These are phyloP conservation scores for Hetaerina americana DNA, from an alignment of 1,140 invertebrate species.

Conservation along the genomic window DNA sequence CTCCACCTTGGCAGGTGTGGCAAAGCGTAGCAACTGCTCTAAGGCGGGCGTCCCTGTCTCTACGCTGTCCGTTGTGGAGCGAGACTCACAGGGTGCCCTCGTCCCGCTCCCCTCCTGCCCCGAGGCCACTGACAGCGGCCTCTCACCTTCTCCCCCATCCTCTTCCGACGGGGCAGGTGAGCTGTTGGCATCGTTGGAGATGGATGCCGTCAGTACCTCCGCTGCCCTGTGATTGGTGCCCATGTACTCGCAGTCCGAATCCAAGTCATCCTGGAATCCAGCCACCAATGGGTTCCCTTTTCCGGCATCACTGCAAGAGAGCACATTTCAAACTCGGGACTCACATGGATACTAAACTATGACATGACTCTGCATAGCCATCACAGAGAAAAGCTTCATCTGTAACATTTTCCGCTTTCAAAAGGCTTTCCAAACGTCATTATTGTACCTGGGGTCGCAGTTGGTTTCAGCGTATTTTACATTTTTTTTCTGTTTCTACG, in stretches of 20 bases:
- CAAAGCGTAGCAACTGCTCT: too few species aligned
- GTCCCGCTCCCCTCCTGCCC: background rate
- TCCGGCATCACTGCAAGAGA: slow-evolving; percentile 54
- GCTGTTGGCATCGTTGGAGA: background rate
- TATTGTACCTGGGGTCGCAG: too few species aligned
- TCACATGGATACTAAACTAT: slow-evolving; percentile 9
- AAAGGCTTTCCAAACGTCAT: too few species aligned
- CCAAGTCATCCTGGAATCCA: slow-evolving; percentile 75
- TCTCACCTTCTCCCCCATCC: background rate
- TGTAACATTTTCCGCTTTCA: too few species aligned
- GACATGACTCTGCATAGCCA: slow-evolving; percentile 6
- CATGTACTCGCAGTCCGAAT: slow-evolving; percentile 43
- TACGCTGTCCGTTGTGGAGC: too few species aligned
- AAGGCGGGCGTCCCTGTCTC: too few species aligned
- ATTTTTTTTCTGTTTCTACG: too few species aligned
- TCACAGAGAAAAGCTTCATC: too few species aligned
- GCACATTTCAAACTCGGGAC: slow-evolving; percentile 12
- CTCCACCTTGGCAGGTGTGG: too few species aligned
- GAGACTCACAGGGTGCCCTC: too few species aligned
- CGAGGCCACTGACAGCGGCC: background rate
- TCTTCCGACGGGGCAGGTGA: background rate
- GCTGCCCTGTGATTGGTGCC: slow-evolving; percentile 13
- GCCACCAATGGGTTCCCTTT: slow-evolving; percentile 73
- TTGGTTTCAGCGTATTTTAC: too few species aligned
- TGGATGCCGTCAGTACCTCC: background rate